Base-by-base conservation (phyloP, 2,888 invertebrate species). In the Euspilapteryx auroguttella region DNA sequence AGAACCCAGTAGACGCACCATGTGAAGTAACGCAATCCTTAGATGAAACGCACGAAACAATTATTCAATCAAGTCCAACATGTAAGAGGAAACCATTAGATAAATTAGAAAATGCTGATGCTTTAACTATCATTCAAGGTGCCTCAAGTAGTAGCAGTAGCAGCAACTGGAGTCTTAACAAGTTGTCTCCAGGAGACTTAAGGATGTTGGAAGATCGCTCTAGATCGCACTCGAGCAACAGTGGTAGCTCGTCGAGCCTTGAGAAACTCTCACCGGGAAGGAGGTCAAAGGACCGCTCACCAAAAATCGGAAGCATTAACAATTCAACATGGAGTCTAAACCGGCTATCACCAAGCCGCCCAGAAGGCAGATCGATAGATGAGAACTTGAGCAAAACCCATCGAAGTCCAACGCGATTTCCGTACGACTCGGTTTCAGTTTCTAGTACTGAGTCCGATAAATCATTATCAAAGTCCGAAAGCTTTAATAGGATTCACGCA, bases 21-120 rank as follows among this genome's bases (percentile, higher is more conserved):
- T 84, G 82, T 1, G 83, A 83, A 25, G 81, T 81, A 1, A 85
- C 84, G 1, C 82, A 79, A 39, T 80, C 82, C 2, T 47, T 85
- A 25, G 86, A 87, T 41, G 82, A 83, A 44, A 80, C 86, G 1
- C 85, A 85, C 12, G 86, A 82, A 46, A 79, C 81, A 17, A 82
- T 83, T 1, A 82, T 85, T 31, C 82, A 81, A 49, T 79, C 79
- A 10, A 82, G 83, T 42, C 80, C 82, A 14, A 55, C 78, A 36
- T 62, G 77, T 1, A 78, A 77, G 40, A 48, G 79, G 35, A 73
- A 62, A 46, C 65, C 79, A 24, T 44, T 79, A 2, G 78, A 78
- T 34, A 65, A 73, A 43, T 45, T 75, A 11, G 79, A 79, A 43
- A 71, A 68, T 36, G 49, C 62, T 12, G 77, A 78, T 30, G 54